phyloP scores from a whole-genome alignment of 2,888 invertebrate species.

The Cataglyphis livida region DNA sequence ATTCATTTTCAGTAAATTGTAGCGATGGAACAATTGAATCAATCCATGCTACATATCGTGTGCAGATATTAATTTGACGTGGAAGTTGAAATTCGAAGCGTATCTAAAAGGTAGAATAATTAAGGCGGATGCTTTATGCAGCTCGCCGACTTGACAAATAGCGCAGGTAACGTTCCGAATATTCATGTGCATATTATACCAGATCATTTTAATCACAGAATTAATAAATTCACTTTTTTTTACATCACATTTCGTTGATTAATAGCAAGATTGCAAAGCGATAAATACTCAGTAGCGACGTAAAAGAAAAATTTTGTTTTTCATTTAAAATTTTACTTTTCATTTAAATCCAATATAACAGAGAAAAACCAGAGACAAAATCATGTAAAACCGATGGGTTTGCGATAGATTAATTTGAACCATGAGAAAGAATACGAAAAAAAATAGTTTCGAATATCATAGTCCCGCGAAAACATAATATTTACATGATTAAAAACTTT shows the following conservation, averaged over 20 bases:
- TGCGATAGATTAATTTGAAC: constrained; percentile 2
- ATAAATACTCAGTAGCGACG: neutral
- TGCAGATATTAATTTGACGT: constrained; percentile 33
- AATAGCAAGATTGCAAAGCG: neutral
- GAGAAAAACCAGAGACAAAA: neutral
- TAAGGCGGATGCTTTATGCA: constrained; percentile 45
- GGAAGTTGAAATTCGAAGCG: constrained; percentile 12
- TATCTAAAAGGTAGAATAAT: constrained; percentile 43
- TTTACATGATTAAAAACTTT: neutral
- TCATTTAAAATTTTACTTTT: neutral
- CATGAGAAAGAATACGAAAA: neutral
- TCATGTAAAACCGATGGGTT: neutral
- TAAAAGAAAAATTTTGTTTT: neutral
- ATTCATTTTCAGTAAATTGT: constrained; percentile 26
- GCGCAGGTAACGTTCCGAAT: neutral
- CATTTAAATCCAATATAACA: neutral
- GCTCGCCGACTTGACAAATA: constrained; percentile 30
- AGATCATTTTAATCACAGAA: neutral
- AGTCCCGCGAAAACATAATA: neutral
- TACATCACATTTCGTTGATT: neutral
- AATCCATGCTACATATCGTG: neutral
- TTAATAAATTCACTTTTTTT: neutral
- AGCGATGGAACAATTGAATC: constrained; percentile 56
- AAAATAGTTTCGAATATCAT: constrained; percentile 1
- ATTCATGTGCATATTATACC: neutral